Conservation (phyloP, 1,140 invertebrate species). For the Chrysopa pallens region DNA sequence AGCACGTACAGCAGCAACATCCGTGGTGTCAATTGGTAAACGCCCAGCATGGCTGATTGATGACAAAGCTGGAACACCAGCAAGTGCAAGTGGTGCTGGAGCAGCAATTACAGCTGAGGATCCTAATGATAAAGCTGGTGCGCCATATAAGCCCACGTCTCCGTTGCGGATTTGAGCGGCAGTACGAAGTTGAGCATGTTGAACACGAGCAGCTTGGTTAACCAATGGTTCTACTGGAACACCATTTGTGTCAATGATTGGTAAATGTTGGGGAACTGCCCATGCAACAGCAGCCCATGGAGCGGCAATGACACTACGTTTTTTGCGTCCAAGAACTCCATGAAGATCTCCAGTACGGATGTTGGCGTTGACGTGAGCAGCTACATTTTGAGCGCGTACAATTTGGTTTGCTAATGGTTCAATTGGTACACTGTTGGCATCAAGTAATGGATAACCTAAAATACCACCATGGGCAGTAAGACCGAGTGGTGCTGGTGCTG, state of each 20-base stretch:
- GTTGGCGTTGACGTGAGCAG: not conserved
- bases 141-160: slow-evolving; percentile 19
- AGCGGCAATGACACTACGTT: not conserved
- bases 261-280: slow-evolving; percentile 3
- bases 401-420: slow-evolving; percentile 14
- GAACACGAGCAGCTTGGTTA: slow-evolving; percentile 33
- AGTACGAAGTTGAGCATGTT: slow-evolving; percentile 24
- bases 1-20: slow-evolving; percentile 33
- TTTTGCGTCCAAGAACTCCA: not conserved
- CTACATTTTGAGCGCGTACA: slow-evolving; percentile 2
- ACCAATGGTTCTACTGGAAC: slow-evolving; percentile 33
- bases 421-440: slow-evolving; percentile 20
- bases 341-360: not conserved
- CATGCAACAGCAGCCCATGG: not conserved
- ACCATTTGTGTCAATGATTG: slow-evolving; percentile 23
- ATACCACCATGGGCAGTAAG: not conserved
- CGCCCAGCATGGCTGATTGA: slow-evolving; percentile 13
- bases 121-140: slow-evolving; percentile 12
- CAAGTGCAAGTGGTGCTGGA: not conserved
- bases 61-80: not conserved
- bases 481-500: not conserved
- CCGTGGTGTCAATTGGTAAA: slow-evolving; percentile 30
- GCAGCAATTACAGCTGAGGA: not conserved
- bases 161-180: slow-evolving; percentile 5
- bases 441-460: not conserved